A percentile compares a stretch with the other conserved stretches of the same genome.
Conservation (phyloP, 2,888 invertebrate genomes). For the Campoletis raptor region DNA sequence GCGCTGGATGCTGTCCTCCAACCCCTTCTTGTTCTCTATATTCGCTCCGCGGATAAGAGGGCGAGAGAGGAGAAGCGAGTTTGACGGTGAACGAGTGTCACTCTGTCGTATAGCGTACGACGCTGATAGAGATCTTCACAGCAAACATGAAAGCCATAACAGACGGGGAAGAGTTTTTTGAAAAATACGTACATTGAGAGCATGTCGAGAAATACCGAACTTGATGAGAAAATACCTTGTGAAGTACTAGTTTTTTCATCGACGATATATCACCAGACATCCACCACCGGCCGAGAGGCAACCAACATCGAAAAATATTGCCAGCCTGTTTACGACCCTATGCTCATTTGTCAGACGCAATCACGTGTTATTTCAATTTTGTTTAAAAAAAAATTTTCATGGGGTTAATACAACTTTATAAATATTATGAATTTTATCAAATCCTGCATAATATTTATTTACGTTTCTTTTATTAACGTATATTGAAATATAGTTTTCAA, state of each 20-base stretch:
- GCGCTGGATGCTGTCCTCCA: not conserved
- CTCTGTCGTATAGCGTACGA: constrained; percentile 49
- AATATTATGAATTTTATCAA: not conserved
- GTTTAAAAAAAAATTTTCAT: not conserved
- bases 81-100: constrained; percentile 63
- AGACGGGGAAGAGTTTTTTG: constrained; percentile 27
- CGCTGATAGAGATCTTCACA: constrained; percentile 52
- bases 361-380: not conserved
- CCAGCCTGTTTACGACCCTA: not conserved
- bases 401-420: not conserved
- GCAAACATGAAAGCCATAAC: constrained; percentile 37
- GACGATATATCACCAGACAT: not conserved
- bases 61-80: not conserved
- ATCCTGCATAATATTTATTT: not conserved
- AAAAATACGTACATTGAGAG: constrained; percentile 23
- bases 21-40: constrained; percentile 14
- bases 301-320: not conserved
- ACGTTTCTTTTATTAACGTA: not conserved
- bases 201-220: constrained; percentile 15
- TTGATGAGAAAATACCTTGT: constrained; percentile 24
- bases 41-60: constrained; percentile 6
- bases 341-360: not conserved
- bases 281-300: not conserved
- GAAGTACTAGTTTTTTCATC: constrained; percentile 6
- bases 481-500: not conserved